Conservation (phyloP, 1,140 invertebrate genomes). For the Stenopsyche tienmushanensis region DNA sequence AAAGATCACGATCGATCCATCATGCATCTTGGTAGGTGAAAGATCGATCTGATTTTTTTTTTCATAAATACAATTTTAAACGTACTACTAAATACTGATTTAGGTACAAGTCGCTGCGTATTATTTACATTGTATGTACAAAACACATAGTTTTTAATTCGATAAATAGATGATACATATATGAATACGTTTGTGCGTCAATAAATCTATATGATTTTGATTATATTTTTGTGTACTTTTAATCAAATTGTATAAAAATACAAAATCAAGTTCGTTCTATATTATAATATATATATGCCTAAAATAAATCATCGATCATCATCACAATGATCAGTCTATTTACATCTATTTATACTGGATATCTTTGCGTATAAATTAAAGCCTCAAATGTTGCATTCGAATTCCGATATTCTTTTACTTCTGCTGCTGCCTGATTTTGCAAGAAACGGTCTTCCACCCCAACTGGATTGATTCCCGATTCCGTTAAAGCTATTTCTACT, state of each 20-base stretch:
- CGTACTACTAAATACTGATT: slow-evolving; percentile 25
- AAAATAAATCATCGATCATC: too few species aligned
- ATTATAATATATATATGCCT: too few species aligned
- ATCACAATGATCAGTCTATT: too few species aligned
- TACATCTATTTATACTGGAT: too few species aligned
- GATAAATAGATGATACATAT: background rate
- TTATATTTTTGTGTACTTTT: background rate
- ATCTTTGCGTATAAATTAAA: too few species aligned
- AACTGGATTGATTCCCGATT: slow-evolving; percentile 45
- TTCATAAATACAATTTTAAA: too few species aligned
- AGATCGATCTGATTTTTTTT: too few species aligned
- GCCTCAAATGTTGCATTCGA: slow-evolving; percentile 59
- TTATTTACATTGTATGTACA: background rate
- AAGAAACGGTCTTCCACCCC: slow-evolving; percentile 46
- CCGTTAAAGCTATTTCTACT: slow-evolving; percentile 55
- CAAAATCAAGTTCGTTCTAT: too few species aligned
- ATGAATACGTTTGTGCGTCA: background rate
- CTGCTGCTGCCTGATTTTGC: slow-evolving; percentile 50
- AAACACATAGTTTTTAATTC: background rate
- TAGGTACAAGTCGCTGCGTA: slow-evolving; percentile 19
- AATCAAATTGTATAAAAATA: too few species aligned
- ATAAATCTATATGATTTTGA: background rate
- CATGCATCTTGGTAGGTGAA: too few species aligned
- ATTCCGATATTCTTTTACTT: slow-evolving; percentile 59
- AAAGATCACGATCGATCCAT: too few species aligned